These are phyloP conservation scores for Tinea semifulvella DNA, from an alignment of 2,888 invertebrate genomes.

Conservation along the genomic window DNA sequence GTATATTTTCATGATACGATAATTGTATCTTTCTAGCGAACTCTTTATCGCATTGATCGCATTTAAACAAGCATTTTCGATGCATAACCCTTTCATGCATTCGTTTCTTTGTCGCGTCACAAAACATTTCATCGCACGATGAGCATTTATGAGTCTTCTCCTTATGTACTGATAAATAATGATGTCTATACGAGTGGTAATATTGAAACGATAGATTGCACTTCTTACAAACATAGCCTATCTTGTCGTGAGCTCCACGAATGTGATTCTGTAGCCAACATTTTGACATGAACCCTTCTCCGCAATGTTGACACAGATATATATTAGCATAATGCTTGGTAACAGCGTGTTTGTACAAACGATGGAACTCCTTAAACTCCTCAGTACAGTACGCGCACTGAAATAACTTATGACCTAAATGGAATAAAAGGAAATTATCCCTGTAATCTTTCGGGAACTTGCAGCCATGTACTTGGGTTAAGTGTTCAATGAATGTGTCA, in stretches of 20 bases:
- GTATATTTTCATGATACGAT: too few relatives aligned
- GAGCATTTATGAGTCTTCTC: constrained; percentile 1
- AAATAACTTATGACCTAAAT: background rate
- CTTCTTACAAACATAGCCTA: background rate
- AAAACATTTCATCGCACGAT: background rate
- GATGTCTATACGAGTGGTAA: background rate
- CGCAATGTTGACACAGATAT: background rate
- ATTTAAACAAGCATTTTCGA: background rate
- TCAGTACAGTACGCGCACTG: background rate
- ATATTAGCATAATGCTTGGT: background rate
- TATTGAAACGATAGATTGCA: background rate
- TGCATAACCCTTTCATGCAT: background rate
- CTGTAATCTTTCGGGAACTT: background rate
- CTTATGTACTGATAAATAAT: background rate
- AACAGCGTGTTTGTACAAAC: background rate
- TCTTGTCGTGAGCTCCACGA: background rate
- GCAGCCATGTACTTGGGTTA: background rate
- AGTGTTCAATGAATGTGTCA: background rate
- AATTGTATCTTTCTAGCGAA: background rate
- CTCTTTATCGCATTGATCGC: background rate
- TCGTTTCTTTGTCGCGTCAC: background rate
- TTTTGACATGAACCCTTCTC: background rate
- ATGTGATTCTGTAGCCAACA: background rate
- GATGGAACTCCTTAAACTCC: background rate
- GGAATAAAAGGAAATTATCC: background rate